Conservation (phyloP, 1,140 invertebrate species). For the Neelides sp. region DNA sequence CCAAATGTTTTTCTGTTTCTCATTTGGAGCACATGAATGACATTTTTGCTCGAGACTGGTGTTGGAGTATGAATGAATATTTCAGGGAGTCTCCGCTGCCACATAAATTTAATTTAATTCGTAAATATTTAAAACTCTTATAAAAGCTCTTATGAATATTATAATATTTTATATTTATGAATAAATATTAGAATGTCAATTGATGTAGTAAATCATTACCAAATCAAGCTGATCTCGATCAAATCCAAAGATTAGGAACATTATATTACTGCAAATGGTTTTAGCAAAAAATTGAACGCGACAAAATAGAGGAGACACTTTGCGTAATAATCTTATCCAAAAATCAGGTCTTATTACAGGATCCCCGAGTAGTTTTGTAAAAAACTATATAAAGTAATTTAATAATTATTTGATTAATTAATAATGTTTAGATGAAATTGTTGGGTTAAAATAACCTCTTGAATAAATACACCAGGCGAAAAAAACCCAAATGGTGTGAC, state of each 20-base stretch:
- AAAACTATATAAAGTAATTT: background rate
- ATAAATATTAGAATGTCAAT: background rate
- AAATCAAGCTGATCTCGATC: background rate
- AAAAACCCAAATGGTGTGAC: background rate
- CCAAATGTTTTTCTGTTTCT: slow-evolving; percentile 30
- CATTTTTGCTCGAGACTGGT: slow-evolving; percentile 43
- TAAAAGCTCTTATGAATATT: background rate
- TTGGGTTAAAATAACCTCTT: background rate
- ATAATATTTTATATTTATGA: background rate
- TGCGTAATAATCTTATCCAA: background rate
- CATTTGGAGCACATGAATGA: slow-evolving; percentile 39
- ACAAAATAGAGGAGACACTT: background rate
- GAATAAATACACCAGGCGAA: background rate
- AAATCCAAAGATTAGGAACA: slow-evolving; percentile 1
- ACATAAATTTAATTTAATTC: background rate
- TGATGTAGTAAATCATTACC: background rate
- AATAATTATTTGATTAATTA: background rate
- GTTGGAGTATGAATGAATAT: slow-evolving; percentile 40
- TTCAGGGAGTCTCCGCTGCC: slow-evolving; percentile 34
- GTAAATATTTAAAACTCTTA: background rate
- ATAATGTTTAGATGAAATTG: background rate
- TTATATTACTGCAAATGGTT: background rate
- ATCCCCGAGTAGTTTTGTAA: background rate
- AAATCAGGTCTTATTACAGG: background rate
- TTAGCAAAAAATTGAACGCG: background rate